Conservation (phyloP, 2,888 invertebrate genomes). For the Julus scanicus region DNA sequence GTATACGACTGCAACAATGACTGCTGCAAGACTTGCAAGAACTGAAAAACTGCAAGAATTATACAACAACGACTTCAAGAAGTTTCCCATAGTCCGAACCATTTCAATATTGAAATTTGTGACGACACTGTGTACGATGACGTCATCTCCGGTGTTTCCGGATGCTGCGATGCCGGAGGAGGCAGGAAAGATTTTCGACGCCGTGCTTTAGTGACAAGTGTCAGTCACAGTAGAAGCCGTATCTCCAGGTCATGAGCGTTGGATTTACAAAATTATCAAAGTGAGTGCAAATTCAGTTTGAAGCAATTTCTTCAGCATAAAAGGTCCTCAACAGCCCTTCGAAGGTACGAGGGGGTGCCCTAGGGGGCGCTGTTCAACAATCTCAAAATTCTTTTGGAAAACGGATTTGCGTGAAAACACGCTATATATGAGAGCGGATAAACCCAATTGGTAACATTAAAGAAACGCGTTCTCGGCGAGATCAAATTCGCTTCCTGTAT, state of each 20-base stretch:
- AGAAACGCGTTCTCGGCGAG: neutral
- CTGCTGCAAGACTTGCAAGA: too few relatives aligned
- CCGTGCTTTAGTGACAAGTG: neutral
- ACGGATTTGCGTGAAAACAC: neutral
- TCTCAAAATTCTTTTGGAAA: neutral
- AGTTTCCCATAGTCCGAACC: too few relatives aligned
- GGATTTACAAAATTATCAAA: neutral
- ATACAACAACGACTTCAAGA: too few relatives aligned
- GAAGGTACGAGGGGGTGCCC: neutral
- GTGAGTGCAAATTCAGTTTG: conserved; percentile 12
- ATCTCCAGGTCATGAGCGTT: neutral
- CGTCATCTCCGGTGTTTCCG: neutral
- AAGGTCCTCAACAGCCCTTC: neutral
- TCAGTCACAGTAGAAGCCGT: neutral
- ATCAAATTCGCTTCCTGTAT: neutral
- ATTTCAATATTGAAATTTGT: too few relatives aligned
- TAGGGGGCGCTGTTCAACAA: neutral
- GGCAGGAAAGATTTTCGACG: neutral
- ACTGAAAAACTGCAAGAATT: too few relatives aligned
- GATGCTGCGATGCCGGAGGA: neutral
- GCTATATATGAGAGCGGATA: neutral
- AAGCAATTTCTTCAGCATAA: neutral
- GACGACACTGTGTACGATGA: neutral
- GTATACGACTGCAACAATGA: too few relatives aligned
- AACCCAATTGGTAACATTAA: neutral